A percentile compares a stretch with the other conserved stretches of the same genome.
phyloP scores from a whole-genome alignment of 2,113 vertebrate genomes.

The Actinemys pallida region DNA sequence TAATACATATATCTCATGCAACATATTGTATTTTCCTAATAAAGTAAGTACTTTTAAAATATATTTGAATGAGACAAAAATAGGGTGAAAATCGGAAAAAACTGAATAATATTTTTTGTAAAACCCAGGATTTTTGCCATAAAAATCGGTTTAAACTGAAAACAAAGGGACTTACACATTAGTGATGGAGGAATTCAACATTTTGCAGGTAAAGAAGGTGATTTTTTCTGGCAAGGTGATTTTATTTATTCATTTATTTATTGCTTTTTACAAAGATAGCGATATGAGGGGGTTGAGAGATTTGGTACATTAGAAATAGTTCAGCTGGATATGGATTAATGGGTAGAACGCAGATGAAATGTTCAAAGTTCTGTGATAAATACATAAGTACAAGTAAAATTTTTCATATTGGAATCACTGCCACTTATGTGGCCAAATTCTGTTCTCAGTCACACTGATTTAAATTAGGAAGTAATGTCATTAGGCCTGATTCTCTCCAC shows the following conservation, averaged over 20 bases:
- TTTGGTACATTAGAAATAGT: neutral
- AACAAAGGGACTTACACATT: neutral
- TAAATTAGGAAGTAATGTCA: neutral
- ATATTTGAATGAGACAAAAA: no score
- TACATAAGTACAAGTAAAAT: neutral
- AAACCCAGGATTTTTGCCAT: no score
- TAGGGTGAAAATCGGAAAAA: no score
- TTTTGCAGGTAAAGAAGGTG: neutral
- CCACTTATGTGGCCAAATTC: neutral
- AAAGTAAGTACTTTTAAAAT: no score
- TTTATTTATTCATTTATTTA: neutral
- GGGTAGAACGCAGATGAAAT: neutral
- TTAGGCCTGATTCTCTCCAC: neutral
- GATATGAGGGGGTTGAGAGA: neutral
- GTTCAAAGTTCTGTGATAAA: neutral
- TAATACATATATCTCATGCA: no score
- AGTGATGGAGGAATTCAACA: neutral
- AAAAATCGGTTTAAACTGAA: no score
- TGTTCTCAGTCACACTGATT: neutral
- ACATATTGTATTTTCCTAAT: no score
- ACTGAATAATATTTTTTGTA: no score
- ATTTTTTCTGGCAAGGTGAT: neutral
- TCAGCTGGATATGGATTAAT: neutral
- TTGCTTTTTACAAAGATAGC: neutral
- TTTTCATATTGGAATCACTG: neutral